Percentiles rank a stretch among this genome's conserved stretches.
These are phyloP conservation scores for Thereuonema tuberculata DNA, from an alignment of 1,140 invertebrate genomes.

Conservation along the genomic window DNA sequence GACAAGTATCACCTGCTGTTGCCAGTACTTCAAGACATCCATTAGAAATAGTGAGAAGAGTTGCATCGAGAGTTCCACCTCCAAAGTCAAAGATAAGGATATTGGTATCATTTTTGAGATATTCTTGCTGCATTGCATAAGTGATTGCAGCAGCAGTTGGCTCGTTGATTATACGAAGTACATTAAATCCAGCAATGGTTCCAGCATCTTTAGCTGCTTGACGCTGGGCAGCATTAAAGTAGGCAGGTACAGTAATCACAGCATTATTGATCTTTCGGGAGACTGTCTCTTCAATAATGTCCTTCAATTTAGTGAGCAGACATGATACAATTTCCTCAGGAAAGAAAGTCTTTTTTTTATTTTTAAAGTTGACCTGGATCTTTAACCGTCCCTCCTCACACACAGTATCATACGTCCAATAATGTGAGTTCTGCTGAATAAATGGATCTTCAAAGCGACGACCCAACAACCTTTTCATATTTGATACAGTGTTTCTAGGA, in stretches of 20 bases:
- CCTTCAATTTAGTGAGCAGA: constrained; percentile 39
- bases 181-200: constrained; percentile 15
- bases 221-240: constrained; percentile 33
- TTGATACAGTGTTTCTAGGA: constrained; percentile 41
- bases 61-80: constrained; percentile 20
- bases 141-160: constrained; percentile 19
- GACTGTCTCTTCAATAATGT: constrained; percentile 25
- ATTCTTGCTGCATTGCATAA: constrained; percentile 13
- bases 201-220: constrained; percentile 22
- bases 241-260: constrained; percentile 35
- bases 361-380: constrained; percentile 34
- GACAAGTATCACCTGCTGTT: constrained; percentile 42
- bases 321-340: constrained; percentile 45
- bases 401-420: constrained; percentile 33
- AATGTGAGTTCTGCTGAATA: constrained; percentile 31
- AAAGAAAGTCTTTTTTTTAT: constrained; percentile 37
- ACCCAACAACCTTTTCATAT: constrained; percentile 36
- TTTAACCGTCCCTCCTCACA: constrained; percentile 29
- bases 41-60: constrained; percentile 8
- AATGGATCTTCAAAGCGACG: constrained; percentile 34
- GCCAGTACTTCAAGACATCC: constrained; percentile 40
- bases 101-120: background rate
- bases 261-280: constrained; percentile 26
- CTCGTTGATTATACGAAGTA: constrained; percentile 18
- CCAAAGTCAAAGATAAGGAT: constrained; percentile 19